Evolutionary conservation across 2,113 vertebrate genomes (phyloP).

Genomic region (Rhinolophus sinicus): DNA sequence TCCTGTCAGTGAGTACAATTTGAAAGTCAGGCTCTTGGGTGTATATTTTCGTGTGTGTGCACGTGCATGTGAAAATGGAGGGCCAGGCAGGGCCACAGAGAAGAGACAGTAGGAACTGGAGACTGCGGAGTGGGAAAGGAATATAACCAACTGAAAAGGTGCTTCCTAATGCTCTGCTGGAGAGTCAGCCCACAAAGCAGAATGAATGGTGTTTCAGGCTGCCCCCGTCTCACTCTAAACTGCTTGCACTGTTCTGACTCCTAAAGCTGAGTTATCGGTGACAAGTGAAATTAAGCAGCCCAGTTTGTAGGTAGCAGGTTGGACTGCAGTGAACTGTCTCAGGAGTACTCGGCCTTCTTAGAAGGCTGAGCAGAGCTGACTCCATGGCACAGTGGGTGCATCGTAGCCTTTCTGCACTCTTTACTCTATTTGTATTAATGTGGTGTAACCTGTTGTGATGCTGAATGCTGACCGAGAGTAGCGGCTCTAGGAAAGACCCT

Average conservation of each 20-base stretch:
- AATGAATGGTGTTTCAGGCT: background rate
- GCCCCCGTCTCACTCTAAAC: background rate
- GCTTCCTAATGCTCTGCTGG: background rate
- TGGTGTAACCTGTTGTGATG: conserved; percentile 54
- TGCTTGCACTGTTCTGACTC: background rate
- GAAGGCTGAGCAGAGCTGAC: conserved; percentile 64
- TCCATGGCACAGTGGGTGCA: conserved; percentile 74
- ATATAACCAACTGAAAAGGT: conserved; percentile 17
- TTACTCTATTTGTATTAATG: conserved; percentile 75
- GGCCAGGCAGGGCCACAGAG: background rate
- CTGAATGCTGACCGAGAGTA: conserved; percentile 65
- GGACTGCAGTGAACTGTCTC: conserved; percentile 44
- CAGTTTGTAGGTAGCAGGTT: conserved; percentile 66
- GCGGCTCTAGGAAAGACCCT: conserved; percentile 46
- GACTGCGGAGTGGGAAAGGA: background rate
- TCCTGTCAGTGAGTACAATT: background rate
- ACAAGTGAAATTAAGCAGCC: conserved; percentile 39
- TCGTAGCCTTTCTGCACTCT: conserved; percentile 58
- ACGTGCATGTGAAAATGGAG: background rate
- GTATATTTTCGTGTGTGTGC: background rate
- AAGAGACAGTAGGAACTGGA: background rate
- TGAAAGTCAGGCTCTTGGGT: background rate
- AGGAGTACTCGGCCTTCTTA: conserved; percentile 61
- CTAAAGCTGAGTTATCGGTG: conserved; percentile 50
- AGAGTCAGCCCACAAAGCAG: background rate